Conservation (phyloP, 2,888 invertebrate species). For the Nasonovia ribisnigri region DNA sequence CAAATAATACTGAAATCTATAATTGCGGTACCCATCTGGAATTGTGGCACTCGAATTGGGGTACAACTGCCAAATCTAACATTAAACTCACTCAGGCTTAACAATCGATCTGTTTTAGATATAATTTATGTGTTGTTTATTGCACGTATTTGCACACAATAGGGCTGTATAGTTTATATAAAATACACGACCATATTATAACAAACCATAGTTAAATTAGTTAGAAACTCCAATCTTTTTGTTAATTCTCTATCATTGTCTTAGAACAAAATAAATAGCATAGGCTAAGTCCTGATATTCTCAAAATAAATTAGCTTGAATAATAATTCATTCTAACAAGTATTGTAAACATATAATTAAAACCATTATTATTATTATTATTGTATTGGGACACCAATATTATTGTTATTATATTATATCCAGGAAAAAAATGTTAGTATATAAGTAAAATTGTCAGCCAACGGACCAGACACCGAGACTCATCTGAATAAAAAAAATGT, state of each 20-base stretch:
- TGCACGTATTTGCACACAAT: neutral
- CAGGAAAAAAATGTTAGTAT: neutral
- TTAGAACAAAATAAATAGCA: constrained; percentile 7
- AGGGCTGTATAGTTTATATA: constrained; percentile 19
- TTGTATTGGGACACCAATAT: neutral
- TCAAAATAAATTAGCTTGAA: neutral
- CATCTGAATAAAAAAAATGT: neutral
- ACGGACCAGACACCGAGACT: neutral
- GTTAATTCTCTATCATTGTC: neutral
- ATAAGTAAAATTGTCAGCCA: neutral
- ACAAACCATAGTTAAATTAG: constrained; percentile 17
- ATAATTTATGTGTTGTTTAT: constrained; percentile 42
- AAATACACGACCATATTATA: neutral
- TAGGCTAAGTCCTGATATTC: neutral
- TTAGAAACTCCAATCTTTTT: neutral
- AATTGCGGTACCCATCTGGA: constrained; percentile 21
- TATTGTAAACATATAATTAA: neutral
- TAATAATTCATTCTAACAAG: neutral
- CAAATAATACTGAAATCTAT: constrained; percentile 8
- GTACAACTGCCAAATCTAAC: constrained; percentile 47
- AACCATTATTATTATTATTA: neutral
- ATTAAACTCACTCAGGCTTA: constrained; percentile 29
- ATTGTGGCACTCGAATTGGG: constrained; percentile 21
- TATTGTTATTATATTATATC: neutral
- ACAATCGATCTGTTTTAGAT: constrained; percentile 51